Conservation (phyloP, 2,113 vertebrate species). For the Phaethornis superciliosus region DNA sequence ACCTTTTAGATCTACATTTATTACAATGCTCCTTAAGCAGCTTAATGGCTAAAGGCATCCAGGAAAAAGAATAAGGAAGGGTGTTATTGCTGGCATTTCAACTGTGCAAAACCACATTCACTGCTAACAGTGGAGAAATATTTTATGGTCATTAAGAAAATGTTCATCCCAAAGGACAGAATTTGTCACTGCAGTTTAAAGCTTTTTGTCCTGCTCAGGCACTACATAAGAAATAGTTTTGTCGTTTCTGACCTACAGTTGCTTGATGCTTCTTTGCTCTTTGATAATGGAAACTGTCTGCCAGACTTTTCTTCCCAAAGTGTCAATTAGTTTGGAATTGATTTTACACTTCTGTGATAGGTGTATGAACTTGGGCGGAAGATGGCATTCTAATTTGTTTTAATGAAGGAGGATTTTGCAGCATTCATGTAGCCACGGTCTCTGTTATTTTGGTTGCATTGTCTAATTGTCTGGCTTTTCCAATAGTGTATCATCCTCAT, state of each 20-base stretch:
- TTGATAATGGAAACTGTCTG: constrained; percentile 10
- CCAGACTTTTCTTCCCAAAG: background rate
- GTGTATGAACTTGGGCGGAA: background rate
- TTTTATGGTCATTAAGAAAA: background rate
- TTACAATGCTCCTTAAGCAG: constrained; percentile 16
- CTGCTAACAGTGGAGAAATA: background rate
- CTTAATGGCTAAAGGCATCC: background rate
- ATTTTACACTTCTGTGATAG: constrained; percentile 5
- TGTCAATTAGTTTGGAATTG: constrained; percentile 39
- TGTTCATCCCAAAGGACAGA: background rate
- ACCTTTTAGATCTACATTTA: background rate
- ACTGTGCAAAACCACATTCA: background rate
- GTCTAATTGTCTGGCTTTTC: background rate
- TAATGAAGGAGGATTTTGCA: background rate
- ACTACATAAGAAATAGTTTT: background rate
- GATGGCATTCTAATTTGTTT: background rate
- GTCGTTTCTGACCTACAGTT: background rate
- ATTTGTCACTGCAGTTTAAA: background rate
- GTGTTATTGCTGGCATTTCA: background rate
- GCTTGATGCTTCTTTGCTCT: background rate
- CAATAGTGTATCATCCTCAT: background rate
- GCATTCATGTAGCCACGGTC: background rate
- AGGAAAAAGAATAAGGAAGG: constrained; percentile 15
- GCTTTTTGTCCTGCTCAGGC: background rate
- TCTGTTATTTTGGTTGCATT: background rate